Conservation (phyloP, 2,797 vertebrate genomes). For the Sebastiscus tertius region DNA sequence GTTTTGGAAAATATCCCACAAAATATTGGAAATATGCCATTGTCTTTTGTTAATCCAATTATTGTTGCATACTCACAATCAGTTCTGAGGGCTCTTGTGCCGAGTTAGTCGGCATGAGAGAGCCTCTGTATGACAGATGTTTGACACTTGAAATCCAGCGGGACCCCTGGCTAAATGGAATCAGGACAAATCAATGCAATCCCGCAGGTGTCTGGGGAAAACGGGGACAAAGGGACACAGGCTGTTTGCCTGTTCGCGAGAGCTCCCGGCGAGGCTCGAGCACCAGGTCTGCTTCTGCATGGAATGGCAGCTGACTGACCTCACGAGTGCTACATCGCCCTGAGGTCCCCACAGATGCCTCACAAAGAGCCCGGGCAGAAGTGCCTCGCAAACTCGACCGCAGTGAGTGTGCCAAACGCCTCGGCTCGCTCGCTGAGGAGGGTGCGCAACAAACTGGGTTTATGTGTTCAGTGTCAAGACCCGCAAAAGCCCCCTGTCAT, state of each 20-base stretch:
- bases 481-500: slow-evolving; percentile 78
- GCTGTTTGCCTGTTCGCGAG: slow-evolving; percentile 44
- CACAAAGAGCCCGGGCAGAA: slow-evolving; percentile 48
- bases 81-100: slow-evolving; percentile 17
- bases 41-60: slow-evolving; percentile 11
- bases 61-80: slow-evolving; percentile 21
- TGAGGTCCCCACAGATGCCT: slow-evolving; percentile 81
- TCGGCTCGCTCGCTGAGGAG: slow-evolving; percentile 54
- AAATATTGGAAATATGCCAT: slow-evolving; percentile 1
- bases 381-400: slow-evolving; percentile 66
- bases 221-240: slow-evolving; percentile 75
- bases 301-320: slow-evolving; percentile 77
- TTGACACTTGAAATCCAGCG: slow-evolving; percentile 77
- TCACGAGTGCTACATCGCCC: slow-evolving; percentile 71
- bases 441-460: slow-evolving; percentile 61
- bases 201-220: slow-evolving; percentile 78
- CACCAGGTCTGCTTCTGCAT: slow-evolving; percentile 67
- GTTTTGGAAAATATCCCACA: neutral
- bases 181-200: slow-evolving; percentile 82
- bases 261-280: slow-evolving; percentile 67
- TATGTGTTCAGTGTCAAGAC: slow-evolving; percentile 74
- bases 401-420: slow-evolving; percentile 74
- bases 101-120: slow-evolving; percentile 39
- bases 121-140: slow-evolving; percentile 78
- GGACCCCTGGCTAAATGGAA: slow-evolving; percentile 76